Evolutionary conservation across 1,140 invertebrate genomes (phyloP), one percentile per base, ranked within the genome.

Genomic region (Archivesica marissinica): DNA sequence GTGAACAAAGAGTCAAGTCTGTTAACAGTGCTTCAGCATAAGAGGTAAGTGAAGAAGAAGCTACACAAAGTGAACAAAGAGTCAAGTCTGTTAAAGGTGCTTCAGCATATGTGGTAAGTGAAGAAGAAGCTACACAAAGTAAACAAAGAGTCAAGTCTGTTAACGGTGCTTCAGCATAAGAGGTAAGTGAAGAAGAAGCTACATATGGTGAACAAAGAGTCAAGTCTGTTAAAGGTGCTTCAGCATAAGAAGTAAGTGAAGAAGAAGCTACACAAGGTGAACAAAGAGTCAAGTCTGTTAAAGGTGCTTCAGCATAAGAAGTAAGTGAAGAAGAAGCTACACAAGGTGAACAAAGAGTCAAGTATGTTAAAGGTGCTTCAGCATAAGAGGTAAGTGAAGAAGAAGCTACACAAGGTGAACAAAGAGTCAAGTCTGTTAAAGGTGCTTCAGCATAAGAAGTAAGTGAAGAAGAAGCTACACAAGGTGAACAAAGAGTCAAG

Each of bases 371-470:
- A 96, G 86, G 95, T 96, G 81, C 93, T 98, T 54, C 93, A 94
- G 78, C 92, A 95, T 75, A 94, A 96, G 89, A 95, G 95, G 96
- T 97, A 93, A 93, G 81, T 85, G 25, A 28, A 9, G 85, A 9
- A 52, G 20, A 15, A 44, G n/a, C n/a, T n/a, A n/a, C n/a, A n/a
- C n/a, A 94, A 95, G 89, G 94, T 97, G 20, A 93, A 96, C 86
- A 90, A 95, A 0, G 93, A 93, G 15, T 94, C 95, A 79, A 96
- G 95, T 0, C 94, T 98, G 6, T 92, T 94, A 13, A 94, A 96
- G 86, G 95, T 96, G 81, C 93, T 98, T 54, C 93, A 94, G 78
- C 92, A 95, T 94, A 97, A 98, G 94, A 96, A 97, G 88, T 94
- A 94, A 85, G 94, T 96, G 77, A 96, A 95, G 90, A 94, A 93